These are phyloP conservation scores for Vimba vimba DNA, from an alignment of 2,113 vertebrate genomes.

Conservation along the genomic window DNA sequence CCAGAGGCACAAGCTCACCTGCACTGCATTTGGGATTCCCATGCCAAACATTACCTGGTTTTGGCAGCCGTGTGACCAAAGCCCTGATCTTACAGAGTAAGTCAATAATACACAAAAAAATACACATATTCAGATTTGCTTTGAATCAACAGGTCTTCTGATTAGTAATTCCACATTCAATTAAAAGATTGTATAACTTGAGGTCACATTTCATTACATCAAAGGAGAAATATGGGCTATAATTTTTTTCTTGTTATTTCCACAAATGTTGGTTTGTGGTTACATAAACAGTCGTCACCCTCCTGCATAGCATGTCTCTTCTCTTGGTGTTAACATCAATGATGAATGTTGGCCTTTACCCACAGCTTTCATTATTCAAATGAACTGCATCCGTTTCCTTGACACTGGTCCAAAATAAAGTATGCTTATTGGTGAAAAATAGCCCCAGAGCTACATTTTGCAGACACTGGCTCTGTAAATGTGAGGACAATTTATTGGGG, in stretches of 20 bases:
- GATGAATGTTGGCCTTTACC: slow-evolving; percentile 21
- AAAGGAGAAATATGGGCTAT: background rate
- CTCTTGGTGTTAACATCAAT: background rate
- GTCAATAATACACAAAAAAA: slow-evolving; percentile 47
- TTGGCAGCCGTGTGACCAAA: slow-evolving; percentile 82
- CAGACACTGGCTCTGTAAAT: slow-evolving; percentile 52
- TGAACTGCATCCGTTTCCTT: slow-evolving; percentile 39
- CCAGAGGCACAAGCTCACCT: slow-evolving; percentile 76
- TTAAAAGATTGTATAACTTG: background rate
- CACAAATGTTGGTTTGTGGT: background rate
- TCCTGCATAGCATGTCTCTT: background rate
- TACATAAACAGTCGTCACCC: background rate
- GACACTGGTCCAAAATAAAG: slow-evolving; percentile 56
- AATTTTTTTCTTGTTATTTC: background rate
- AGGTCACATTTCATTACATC: background rate
- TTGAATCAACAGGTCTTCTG: background rate
- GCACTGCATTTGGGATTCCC: slow-evolving; percentile 78
- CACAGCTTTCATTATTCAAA: slow-evolving; percentile 44
- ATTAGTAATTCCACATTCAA: background rate
- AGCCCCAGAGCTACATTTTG: slow-evolving; percentile 53
- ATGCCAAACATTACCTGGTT: slow-evolving; percentile 80
- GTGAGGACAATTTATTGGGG: slow-evolving; percentile 53
- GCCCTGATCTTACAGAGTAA: slow-evolving; percentile 62
- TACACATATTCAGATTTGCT: background rate
- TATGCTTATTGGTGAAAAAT: slow-evolving; percentile 63